Conservation (phyloP, 2,113 vertebrate genomes). For the Bagarius yarrelli region DNA sequence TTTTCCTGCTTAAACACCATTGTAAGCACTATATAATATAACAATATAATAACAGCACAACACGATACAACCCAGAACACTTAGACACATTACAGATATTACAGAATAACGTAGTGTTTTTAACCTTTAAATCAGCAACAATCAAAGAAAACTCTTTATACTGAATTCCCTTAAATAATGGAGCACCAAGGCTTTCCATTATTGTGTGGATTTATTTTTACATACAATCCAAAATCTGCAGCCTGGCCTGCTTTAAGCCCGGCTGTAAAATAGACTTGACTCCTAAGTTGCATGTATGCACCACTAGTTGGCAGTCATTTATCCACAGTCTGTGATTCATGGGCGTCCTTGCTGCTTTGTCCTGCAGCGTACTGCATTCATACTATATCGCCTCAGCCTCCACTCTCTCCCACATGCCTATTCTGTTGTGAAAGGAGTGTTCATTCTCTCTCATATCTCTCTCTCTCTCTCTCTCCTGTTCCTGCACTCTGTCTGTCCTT, state of each 20-base stretch:
- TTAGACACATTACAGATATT: no score
- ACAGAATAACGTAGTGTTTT: no score
- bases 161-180: neutral
- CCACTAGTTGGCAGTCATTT: conserved; percentile 6
- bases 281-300: neutral
- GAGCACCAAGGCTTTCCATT: neutral
- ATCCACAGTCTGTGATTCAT: neutral
- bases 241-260: neutral
- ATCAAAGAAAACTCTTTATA: neutral
- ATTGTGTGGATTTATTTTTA: neutral
- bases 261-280: neutral
- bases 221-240: neutral
- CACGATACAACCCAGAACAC: no score
- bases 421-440: conserved; percentile 11
- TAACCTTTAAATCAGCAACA: neutral
- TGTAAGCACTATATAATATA: no score
- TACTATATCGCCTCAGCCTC: conserved; percentile 9
- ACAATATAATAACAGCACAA: no score
- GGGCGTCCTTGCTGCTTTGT: conserved; percentile 15
- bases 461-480: neutral
- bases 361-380: conserved; percentile 17
- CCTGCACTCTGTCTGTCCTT: conserved; percentile 3
- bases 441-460: neutral
- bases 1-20: no score
- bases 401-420: conserved; percentile 4